A percentile compares a stretch with the other conserved stretches of the same genome.
Evolutionary conservation across 2,888 invertebrate species (phyloP).

Genomic region (Leptopilina myrica): DNA sequence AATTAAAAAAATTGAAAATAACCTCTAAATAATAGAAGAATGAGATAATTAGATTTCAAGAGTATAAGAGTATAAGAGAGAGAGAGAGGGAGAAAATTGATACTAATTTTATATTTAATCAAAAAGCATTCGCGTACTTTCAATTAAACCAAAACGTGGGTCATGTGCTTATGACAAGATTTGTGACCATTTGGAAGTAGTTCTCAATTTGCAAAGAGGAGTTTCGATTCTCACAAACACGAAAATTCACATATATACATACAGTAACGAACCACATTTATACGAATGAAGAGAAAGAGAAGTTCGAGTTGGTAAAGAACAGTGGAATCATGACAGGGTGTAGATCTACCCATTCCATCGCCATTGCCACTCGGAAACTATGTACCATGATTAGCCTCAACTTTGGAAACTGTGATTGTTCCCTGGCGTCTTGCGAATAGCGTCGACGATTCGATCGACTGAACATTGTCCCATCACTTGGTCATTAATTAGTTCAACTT

Average conservation of each 20-base stretch:
- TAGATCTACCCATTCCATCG: conserved; percentile 48
- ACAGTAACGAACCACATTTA: too few relatives aligned
- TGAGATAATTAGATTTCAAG: too few relatives aligned
- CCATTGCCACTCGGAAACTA: conserved; percentile 59
- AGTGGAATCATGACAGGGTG: conserved; percentile 47
- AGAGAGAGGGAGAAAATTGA: too few relatives aligned
- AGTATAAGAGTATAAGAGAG: too few relatives aligned
- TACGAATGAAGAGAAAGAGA: neutral
- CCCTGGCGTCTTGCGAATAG: conserved; percentile 53
- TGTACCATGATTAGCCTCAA: conserved; percentile 63
- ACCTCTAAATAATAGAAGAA: too few relatives aligned
- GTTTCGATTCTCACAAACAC: too few relatives aligned
- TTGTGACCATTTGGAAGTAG: conserved; percentile 2
- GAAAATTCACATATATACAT: too few relatives aligned
- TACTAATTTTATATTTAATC: neutral
- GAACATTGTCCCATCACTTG: conserved; percentile 47
- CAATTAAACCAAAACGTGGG: neutral
- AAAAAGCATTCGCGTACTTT: neutral
- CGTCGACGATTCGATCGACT: conserved; percentile 21
- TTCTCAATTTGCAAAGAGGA: conserved; percentile 2
- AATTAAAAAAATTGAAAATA: too few relatives aligned
- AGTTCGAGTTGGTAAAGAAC: conserved; percentile 13
- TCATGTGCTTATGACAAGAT: neutral
- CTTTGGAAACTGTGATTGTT: conserved; percentile 63
- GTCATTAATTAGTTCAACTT: conserved; percentile 58